Percentiles rank a stretch among this genome's conserved stretches.
These are phyloP conservation scores for Troides oblongomaculatus DNA, from an alignment of 2,888 invertebrate species.

Conservation along the genomic window DNA sequence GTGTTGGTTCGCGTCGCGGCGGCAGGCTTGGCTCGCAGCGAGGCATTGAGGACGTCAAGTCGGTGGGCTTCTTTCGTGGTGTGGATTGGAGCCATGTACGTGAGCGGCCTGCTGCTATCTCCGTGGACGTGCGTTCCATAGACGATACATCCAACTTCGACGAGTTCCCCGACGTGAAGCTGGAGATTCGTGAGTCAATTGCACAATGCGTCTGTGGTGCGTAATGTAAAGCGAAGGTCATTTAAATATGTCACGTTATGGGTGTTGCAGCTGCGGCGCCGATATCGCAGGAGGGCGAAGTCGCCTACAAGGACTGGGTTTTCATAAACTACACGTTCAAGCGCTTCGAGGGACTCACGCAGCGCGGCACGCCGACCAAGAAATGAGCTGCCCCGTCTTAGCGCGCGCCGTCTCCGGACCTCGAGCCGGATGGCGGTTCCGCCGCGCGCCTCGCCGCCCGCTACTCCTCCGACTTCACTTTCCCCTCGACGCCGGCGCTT, in stretches of 20 bases:
- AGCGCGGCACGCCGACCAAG: slow-evolving; percentile 90
- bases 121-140: slow-evolving; percentile 98
- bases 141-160: slow-evolving; percentile 99
- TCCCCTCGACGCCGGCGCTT: background rate
- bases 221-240: background rate
- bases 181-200: slow-evolving; percentile 95
- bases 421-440: background rate
- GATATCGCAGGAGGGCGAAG: slow-evolving; percentile 93
- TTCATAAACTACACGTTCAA: slow-evolving; percentile 99
- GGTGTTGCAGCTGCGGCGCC: slow-evolving; percentile 88
- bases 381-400: slow-evolving; percentile 76
- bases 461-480: too few relatives aligned
- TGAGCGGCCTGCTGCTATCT: slow-evolving; percentile 98
- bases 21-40: slow-evolving; percentile 88
- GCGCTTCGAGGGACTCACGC: slow-evolving; percentile 98
- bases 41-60: slow-evolving; percentile 95
- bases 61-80: slow-evolving; percentile 95
- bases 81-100: slow-evolving; percentile 99
- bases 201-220: background rate
- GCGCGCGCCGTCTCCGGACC: slow-evolving; percentile 18
- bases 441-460: background rate
- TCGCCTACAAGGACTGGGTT: slow-evolving; percentile 98
- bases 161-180: slow-evolving; percentile 99
- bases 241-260: background rate
- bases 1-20: too few relatives aligned